Base-by-base conservation (phyloP, 2,888 invertebrate genomes). In the Ctena decussata region DNA sequence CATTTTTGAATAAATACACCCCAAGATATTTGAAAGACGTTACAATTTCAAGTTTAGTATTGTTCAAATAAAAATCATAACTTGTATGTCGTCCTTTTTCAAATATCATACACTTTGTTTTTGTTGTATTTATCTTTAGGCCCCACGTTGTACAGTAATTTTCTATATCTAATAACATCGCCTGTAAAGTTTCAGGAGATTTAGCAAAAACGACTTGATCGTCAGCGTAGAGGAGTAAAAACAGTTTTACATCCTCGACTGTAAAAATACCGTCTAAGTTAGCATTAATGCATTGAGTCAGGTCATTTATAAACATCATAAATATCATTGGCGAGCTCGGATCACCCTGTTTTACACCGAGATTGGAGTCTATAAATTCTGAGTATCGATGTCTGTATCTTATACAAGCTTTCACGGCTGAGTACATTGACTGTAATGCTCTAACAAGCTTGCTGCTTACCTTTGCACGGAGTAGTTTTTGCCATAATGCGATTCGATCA, bases 291-390 rank as follows among this genome's bases (percentile, higher is more conserved):
- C n/a, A n/a, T n/a, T n/a, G n/a, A n/a, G n/a, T n/a, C n/a, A n/a
- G n/a, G n/a, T n/a, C 60, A 30, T 60, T 60, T 24, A 60, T 60
- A 60, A 60, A 60, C 60, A 60, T 60, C 60, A 60, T 60, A 60
- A 60, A 60, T 6, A 60, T 27, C 60, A 60, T 60, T 60, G 60
- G 60, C 1, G 60, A 60, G 30, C 60, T 60, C 5, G 60, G 60
- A 21, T 60, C 60, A 11, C 60, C 60, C 30, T 60, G 60, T 30
- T 60, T 60, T 24, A 60, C 60, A 27, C 60, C 60, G 27, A 30
- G 5, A 6, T 60, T 3, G 30, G 60, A 60, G 8, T 30, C 30
- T 5, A 60, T 60, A 30, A 60, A 60, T 11, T 24, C 60, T 18
- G 60, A 60, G 30, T 30, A 30, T 60, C 2, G 6, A 6, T 60